phyloP scores from a whole-genome alignment of 2,888 invertebrate species.

The Oxyteleia sp. region DNA sequence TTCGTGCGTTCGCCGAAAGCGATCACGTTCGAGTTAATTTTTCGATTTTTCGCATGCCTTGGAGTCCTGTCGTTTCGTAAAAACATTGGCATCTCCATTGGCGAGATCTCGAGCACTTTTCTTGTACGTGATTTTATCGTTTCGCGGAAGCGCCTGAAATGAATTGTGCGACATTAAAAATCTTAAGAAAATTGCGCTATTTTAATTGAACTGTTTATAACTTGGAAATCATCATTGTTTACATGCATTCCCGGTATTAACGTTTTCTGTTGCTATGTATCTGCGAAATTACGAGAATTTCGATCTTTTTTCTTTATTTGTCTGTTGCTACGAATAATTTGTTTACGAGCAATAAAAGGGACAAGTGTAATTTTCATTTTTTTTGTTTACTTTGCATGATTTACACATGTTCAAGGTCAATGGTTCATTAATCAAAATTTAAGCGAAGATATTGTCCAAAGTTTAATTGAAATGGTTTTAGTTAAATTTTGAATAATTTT shows the following conservation, averaged over 20 bases:
- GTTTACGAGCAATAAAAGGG: too few species aligned
- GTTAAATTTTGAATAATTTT: too few species aligned
- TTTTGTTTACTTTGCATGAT: too few species aligned
- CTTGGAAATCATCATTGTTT: constrained; percentile 9
- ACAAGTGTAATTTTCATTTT: too few species aligned
- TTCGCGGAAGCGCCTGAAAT: constrained; percentile 63
- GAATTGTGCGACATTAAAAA: constrained; percentile 50
- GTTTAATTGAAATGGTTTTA: too few species aligned
- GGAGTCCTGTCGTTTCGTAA: constrained; percentile 60
- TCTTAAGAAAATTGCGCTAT: constrained; percentile 51
- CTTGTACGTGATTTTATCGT: constrained; percentile 63
- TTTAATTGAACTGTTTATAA: constrained; percentile 42
- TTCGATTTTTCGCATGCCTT: constrained; percentile 69
- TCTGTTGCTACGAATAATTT: too few species aligned
- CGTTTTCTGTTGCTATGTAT: too few species aligned
- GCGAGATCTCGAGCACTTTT: constrained; percentile 67
- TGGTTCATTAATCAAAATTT: too few species aligned
- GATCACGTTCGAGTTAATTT: constrained; percentile 59
- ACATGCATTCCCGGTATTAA: constrained; percentile 14
- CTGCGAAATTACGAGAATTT: too few species aligned
- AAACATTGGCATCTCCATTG: constrained; percentile 71
- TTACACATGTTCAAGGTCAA: too few species aligned
- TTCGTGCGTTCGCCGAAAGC: constrained; percentile 53
- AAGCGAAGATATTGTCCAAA: too few species aligned
- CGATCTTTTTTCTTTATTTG: too few species aligned